Evolutionary conservation across 2,888 invertebrate species (phyloP).

Genomic region (Brachycybe producta): DNA sequence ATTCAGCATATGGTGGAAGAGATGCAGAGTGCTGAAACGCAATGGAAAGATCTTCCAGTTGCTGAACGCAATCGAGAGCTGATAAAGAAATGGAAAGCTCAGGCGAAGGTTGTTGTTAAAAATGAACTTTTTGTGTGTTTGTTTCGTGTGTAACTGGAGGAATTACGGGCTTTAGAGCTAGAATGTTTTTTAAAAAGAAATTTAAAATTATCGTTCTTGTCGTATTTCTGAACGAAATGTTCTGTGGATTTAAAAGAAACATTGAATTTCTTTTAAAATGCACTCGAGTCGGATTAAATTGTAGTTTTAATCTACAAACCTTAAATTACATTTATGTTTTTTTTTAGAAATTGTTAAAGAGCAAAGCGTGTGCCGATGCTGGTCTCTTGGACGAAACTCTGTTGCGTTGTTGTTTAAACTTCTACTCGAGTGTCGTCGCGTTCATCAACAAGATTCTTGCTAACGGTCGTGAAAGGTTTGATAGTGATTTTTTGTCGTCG

Average conservation of each 20-base stretch:
- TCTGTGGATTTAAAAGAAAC: constrained; percentile 4
- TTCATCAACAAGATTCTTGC: constrained; percentile 44
- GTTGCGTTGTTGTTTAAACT: constrained; percentile 66
- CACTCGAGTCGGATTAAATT: too few relatives aligned
- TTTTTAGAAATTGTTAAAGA: constrained; percentile 45
- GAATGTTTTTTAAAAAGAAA: too few relatives aligned
- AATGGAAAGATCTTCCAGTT: constrained; percentile 64
- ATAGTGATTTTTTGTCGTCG: constrained; percentile 18
- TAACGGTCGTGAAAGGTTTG: constrained; percentile 31
- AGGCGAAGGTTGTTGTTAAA: constrained; percentile 51
- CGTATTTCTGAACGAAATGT: too few relatives aligned
- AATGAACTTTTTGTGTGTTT: too few relatives aligned
- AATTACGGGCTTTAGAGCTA: too few relatives aligned
- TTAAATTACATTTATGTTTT: too few relatives aligned
- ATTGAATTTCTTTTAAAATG: too few relatives aligned
- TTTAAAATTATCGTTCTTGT: too few relatives aligned
- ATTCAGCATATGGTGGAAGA: constrained; percentile 74
- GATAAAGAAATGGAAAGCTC: constrained; percentile 73
- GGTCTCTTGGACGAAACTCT: constrained; percentile 73
- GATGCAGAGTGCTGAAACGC: constrained; percentile 61
- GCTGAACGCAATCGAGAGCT: constrained; percentile 67
- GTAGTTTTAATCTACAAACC: too few relatives aligned
- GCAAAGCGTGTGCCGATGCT: constrained; percentile 83
- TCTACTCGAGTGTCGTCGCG: constrained; percentile 74
- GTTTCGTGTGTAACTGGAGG: neutral